Evolutionary conservation across 2,888 invertebrate genomes (phyloP).

Genomic region (Volucella inanis): DNA sequence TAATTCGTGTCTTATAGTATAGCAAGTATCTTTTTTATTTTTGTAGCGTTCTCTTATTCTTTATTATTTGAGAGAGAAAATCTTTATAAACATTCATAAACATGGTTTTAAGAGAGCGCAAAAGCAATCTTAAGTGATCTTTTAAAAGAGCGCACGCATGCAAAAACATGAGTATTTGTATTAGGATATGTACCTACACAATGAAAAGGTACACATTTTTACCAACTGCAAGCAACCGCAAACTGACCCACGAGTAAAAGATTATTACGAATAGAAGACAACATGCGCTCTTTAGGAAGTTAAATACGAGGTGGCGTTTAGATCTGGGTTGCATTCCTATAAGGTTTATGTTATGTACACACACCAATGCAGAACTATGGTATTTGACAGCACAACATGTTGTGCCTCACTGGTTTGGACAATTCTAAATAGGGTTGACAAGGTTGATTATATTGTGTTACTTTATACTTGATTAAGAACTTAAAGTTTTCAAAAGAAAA

Average conservation of each 20-base stretch:
- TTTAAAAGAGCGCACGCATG: background rate
- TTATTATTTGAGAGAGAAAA: conserved; percentile 13
- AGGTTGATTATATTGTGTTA: background rate
- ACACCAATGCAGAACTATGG: background rate
- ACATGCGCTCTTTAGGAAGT: conserved; percentile 11
- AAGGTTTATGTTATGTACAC: background rate
- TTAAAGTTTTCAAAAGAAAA: too few species aligned
- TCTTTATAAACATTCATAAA: background rate
- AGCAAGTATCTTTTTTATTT: conserved; percentile 24
- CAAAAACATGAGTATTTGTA: background rate
- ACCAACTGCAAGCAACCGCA: too few species aligned
- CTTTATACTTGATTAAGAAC: too few species aligned
- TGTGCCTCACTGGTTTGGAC: background rate
- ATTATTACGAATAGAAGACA: background rate
- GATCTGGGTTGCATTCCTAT: conserved; percentile 23
- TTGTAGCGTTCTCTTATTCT: background rate
- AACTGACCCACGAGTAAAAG: background rate
- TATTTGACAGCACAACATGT: background rate
- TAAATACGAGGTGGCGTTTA: conserved; percentile 22
- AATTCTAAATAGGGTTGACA: background rate
- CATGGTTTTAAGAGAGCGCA: background rate
- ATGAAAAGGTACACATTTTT: too few species aligned
- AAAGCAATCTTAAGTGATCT: background rate
- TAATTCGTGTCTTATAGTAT: background rate
- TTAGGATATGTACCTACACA: too few species aligned